These are phyloP conservation scores for Netelia fuscicornis DNA, from an alignment of 2,888 invertebrate genomes.

Conservation along the genomic window DNA sequence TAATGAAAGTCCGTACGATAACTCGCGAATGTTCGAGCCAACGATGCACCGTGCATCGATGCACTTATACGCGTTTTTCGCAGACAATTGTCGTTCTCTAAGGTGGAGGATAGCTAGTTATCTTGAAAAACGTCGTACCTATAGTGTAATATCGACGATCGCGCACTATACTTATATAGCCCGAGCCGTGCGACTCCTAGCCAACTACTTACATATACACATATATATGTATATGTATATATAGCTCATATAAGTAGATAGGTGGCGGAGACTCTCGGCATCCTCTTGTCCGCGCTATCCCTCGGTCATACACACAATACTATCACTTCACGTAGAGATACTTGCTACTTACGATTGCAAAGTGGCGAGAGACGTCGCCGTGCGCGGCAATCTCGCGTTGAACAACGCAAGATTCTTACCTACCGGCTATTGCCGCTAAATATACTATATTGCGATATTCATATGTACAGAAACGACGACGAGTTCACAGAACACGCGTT, in stretches of 20 bases:
- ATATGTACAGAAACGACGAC: slow-evolving; percentile 22
- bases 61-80: slow-evolving; percentile 14
- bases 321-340: slow-evolving; percentile 61
- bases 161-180: slow-evolving; percentile 51
- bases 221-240: not conserved
- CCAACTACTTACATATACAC: not conserved
- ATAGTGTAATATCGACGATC: slow-evolving; percentile 27
- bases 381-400: slow-evolving; percentile 29
- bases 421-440: slow-evolving; percentile 57
- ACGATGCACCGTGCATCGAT: not conserved
- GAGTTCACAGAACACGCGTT: slow-evolving; percentile 49
- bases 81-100: slow-evolving; percentile 21
- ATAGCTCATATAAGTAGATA: slow-evolving; percentile 37
- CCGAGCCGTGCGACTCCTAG: slow-evolving; percentile 11
- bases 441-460: slow-evolving; percentile 52
- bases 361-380: slow-evolving; percentile 59
- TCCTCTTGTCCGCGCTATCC: slow-evolving; percentile 30
- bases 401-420: slow-evolving; percentile 51
- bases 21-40: not conserved
- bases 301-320: slow-evolving; percentile 45
- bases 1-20: not conserved
- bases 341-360: slow-evolving; percentile 65
- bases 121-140: slow-evolving; percentile 54
- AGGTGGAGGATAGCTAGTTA: slow-evolving; percentile 31
- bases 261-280: slow-evolving; percentile 27